Evolutionary conservation across 2,888 invertebrate genomes (phyloP), one percentile per base, ranked within the genome.

Genomic region (Rhabditophanes sp.): DNA sequence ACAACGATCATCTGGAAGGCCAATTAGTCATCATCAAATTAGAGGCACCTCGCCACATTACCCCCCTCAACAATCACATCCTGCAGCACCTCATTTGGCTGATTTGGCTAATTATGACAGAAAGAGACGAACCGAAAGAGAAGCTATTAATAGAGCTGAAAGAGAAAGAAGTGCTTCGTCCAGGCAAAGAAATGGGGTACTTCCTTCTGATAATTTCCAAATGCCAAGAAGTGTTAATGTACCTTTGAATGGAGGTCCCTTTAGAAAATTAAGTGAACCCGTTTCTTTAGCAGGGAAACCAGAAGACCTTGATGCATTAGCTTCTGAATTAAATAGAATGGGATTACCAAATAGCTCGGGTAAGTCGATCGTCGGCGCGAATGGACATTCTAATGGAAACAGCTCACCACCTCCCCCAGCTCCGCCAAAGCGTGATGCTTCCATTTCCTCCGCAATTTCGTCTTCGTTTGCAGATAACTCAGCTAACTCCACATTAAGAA

Each of bases 381-480:
- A n/a, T n/a, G n/a, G n/a, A n/a, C n/a, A n/a, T n/a, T n/a, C n/a
- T n/a, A 14, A 14, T 31, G 28, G 21, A 16, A 35, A 40, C 14
- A 17, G 30, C 1, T 40, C 45, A 32, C 62, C 58, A 12, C 60
- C 65, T 4, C 62, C 65, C 8, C 60, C 64, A 4, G 64, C 62
- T 2, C 62, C 64, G 11, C 65, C 66, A 18, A 54, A 60, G 11
- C 39, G 65, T 3, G 62, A 60, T 35, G 45, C 59, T 6, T 54
- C 54, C 14, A 60, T 63, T 8, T 23, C 24, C 23, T 27, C 46
- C 26, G 16, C 32, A 2, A 25, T 21, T 14, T 20, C 35, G 23
- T 24, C 90, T 2, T 73, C 90, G 35, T 74, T 87, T 34, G 88
- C 88, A 43, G 87, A 87, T 61, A 88, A 90, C 72, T 87, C 88